Evolutionary conservation across 2,113 vertebrate species (phyloP).

Genomic region (Myocastor coypus): DNA sequence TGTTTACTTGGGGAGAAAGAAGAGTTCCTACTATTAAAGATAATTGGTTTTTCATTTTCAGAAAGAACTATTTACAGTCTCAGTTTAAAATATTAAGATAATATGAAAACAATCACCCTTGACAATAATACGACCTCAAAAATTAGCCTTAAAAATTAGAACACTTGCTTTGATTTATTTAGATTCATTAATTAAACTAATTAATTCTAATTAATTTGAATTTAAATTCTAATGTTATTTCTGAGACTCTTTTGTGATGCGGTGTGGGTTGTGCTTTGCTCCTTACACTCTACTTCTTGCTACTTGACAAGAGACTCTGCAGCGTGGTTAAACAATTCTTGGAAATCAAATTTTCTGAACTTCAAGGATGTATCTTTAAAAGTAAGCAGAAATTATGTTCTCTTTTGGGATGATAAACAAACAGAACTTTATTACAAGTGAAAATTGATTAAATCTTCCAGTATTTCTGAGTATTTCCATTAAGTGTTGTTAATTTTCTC

Average conservation of each 20-base stretch:
- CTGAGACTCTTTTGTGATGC: not conserved
- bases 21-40: not conserved
- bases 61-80: not conserved
- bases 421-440: not conserved
- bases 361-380: not conserved
- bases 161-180: not conserved
- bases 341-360: conserved; percentile 26
- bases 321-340: not conserved
- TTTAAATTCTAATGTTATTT: not conserved
- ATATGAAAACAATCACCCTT: not conserved
- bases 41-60: not conserved
- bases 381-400: not conserved
- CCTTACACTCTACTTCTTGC: not conserved
- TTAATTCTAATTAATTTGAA: too few relatives aligned
- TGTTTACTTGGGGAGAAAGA: not conserved
- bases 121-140: not conserved
- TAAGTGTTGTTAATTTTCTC: conserved; percentile 13
- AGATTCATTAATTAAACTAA: too few relatives aligned
- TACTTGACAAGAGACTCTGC: not conserved
- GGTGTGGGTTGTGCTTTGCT: not conserved
- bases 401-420: not conserved
- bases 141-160: not conserved
- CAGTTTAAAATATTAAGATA: not conserved
- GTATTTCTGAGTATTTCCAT: not conserved
- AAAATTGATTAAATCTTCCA: not conserved